Evolutionary conservation across 2,888 invertebrate species (phyloP).

Genomic region (Cynaeus angustus): DNA sequence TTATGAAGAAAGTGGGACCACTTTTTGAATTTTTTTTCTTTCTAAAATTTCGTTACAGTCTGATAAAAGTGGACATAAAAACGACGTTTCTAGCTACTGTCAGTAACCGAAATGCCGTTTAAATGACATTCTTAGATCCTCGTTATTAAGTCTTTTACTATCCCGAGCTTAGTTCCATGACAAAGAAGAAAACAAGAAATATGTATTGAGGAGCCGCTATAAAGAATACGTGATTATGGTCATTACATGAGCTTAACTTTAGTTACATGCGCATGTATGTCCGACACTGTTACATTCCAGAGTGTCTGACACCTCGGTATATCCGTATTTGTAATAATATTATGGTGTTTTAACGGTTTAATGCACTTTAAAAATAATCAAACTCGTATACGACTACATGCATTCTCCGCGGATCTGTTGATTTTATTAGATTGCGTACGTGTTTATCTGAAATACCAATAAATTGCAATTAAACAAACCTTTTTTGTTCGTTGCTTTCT

Average conservation of each 20-base stretch:
- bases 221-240: constrained; percentile 55
- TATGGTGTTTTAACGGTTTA: constrained; percentile 55
- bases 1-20: no score
- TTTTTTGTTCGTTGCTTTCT: constrained; percentile 14
- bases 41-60: no score
- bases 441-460: constrained; percentile 31
- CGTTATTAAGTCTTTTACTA: constrained; percentile 15
- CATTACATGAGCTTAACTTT: constrained; percentile 52
- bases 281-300: constrained; percentile 49
- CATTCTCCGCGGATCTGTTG: constrained; percentile 29
- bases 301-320: constrained; percentile 51
- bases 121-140: constrained; percentile 21
- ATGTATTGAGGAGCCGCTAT: constrained; percentile 52
- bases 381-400: constrained; percentile 30
- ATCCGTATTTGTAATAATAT: constrained; percentile 54
- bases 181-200: constrained; percentile 44
- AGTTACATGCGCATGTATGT: constrained; percentile 43
- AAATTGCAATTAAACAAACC: constrained; percentile 38
- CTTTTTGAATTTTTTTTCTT: no score
- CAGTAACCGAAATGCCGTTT: no score
- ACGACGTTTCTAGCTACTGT: no score
- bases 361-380: constrained; percentile 52
- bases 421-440: constrained; percentile 34
- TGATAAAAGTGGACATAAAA: no score
- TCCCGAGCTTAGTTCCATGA: neutral